These are phyloP conservation scores for Drosophila equinoxialis DNA, from an alignment of 1,140 invertebrate species.

Conservation along the genomic window DNA sequence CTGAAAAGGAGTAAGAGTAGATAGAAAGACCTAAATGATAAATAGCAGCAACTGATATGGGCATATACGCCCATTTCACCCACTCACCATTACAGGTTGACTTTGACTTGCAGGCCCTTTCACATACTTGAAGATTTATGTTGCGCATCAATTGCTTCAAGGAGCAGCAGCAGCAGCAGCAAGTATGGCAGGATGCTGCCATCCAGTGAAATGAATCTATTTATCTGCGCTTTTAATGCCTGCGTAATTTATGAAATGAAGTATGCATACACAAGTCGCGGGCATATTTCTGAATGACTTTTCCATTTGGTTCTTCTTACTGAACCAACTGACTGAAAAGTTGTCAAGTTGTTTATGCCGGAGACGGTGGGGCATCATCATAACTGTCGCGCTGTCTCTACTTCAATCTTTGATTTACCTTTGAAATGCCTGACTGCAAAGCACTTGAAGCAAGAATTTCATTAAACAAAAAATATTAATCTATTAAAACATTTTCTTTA, in stretches of 20 bases:
- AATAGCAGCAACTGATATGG: conserved; percentile 66
- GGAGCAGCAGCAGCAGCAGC: conserved; percentile 1
- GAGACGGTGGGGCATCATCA: too few relatives aligned
- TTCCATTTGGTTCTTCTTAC: conserved; percentile 16
- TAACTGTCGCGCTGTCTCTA: neutral
- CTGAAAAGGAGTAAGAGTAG: neutral
- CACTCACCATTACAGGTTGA: conserved; percentile 59
- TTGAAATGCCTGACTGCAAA: neutral
- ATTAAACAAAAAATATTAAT: neutral
- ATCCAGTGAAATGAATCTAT: conserved; percentile 36
- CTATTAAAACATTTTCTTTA: conserved; percentile 3
- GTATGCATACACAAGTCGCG: conserved; percentile 59
- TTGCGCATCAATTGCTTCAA: conserved; percentile 72
- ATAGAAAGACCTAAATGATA: conserved; percentile 63
- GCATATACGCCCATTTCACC: conserved; percentile 13
- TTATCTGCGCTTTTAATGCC: conserved; percentile 70
- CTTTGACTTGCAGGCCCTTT: conserved; percentile 44
- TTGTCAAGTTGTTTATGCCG: conserved; percentile 16
- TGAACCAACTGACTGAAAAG: conserved; percentile 14
- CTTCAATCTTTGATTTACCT: conserved; percentile 1
- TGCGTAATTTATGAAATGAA: conserved; percentile 78
- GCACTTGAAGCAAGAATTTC: neutral
- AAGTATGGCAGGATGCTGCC: neutral
- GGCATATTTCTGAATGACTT: conserved; percentile 52
- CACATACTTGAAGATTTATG: conserved; percentile 76